Conservation (phyloP, 2,113 vertebrate genomes). For the Phaethon lepturus region DNA sequence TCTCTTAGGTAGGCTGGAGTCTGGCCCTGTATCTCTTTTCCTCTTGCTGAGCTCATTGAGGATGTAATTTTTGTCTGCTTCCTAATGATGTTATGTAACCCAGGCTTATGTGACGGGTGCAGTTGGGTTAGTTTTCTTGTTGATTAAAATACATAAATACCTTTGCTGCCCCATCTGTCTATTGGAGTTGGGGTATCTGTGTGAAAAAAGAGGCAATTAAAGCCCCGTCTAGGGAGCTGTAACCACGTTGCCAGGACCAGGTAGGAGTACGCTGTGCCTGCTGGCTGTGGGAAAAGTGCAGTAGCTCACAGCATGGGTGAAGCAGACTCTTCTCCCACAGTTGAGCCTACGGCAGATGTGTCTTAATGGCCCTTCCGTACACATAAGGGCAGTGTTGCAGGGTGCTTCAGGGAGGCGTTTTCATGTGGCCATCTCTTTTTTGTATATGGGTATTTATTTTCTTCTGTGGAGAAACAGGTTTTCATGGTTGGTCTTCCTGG, state of each 20-base stretch:
- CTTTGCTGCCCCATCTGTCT: not conserved
- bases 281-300: not conserved
- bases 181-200: not conserved
- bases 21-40: not conserved
- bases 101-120: not conserved
- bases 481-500: not conserved
- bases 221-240: not conserved
- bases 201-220: not conserved
- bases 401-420: not conserved
- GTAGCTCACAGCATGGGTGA: fast-evolving
- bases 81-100: not conserved
- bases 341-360: not conserved
- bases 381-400: not conserved
- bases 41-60: not conserved
- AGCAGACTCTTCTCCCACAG: not conserved
- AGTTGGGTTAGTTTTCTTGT: not conserved
- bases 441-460: not conserved
- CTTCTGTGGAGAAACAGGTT: not conserved
- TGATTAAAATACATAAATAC: not conserved
- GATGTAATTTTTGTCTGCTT: not conserved
- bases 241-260: not conserved
- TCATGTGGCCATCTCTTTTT: not conserved
- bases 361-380: fast-evolving
- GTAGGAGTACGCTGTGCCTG: not conserved
- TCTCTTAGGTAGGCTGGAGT: not conserved